Percentiles rank a stretch among this genome's conserved stretches.
These are phyloP conservation scores for Opisthocomus hoazin DNA, from an alignment of 2,113 vertebrate genomes.

Conservation along the genomic window DNA sequence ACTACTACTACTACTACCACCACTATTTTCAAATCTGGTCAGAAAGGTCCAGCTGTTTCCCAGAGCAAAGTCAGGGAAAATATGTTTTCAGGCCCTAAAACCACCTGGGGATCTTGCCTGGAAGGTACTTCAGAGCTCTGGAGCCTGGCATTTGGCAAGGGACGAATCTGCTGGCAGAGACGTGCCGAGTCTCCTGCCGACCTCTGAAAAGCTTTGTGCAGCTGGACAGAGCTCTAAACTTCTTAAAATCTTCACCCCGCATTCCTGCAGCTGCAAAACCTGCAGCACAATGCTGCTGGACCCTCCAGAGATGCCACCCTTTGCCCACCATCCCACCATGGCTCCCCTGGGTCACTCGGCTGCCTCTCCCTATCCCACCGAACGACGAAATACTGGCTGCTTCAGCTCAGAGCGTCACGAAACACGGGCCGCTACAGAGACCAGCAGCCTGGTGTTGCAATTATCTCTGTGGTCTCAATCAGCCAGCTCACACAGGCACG, in stretches of 20 bases:
- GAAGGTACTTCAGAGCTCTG: neutral
- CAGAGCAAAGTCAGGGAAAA: neutral
- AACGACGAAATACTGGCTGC: neutral
- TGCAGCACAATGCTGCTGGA: neutral
- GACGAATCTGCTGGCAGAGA: neutral
- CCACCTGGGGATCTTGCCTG: neutral
- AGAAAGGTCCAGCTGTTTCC: neutral
- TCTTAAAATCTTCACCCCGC: neutral
- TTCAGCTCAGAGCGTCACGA: neutral
- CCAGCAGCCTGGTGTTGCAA: neutral
- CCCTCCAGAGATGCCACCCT: neutral
- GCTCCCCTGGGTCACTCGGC: neutral
- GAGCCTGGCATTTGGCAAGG: neutral
- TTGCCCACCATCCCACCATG: neutral
- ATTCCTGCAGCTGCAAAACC: neutral
- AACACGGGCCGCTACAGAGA: rapidly evolving
- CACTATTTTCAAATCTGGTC: neutral
- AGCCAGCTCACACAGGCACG: neutral
- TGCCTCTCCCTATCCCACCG: neutral
- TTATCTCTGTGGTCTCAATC: neutral
- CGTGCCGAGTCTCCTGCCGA: neutral
- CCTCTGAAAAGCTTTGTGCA: neutral
- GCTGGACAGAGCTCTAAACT: neutral
- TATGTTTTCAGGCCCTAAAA: neutral
- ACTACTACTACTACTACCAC: no score